Evolutionary conservation across 1,140 invertebrate genomes (phyloP).

Genomic region (Drosophila sproati): DNA sequence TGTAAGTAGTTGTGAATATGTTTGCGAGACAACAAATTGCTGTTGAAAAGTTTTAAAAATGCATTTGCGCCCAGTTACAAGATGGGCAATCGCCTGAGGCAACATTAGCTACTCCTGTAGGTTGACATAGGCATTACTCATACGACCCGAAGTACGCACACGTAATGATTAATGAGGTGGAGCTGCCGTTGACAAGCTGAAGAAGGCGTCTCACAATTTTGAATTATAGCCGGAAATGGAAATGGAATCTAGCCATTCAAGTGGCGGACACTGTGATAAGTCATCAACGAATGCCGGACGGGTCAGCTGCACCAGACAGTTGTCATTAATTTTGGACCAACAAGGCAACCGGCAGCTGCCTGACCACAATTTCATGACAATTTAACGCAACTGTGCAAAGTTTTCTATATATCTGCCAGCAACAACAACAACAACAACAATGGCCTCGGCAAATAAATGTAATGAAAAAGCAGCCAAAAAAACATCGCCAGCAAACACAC

Average conservation of each 20-base stretch:
- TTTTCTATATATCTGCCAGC: constrained; percentile 35
- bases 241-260: constrained; percentile 46
- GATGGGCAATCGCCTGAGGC: constrained; percentile 34
- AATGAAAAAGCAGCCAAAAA: constrained; percentile 40
- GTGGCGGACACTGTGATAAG: constrained; percentile 68
- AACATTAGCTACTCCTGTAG: constrained; percentile 4
- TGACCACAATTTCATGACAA: constrained; percentile 72
- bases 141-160: constrained; percentile 42
- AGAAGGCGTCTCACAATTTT: constrained; percentile 39
- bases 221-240: constrained; percentile 39
- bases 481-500: constrained; percentile 27
- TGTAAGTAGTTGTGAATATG: constrained; percentile 19
- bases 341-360: constrained; percentile 37
- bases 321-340: constrained; percentile 75
- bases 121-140: constrained; percentile 68
- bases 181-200: constrained; percentile 36
- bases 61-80: constrained; percentile 56
- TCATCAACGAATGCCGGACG: constrained; percentile 64
- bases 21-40: constrained; percentile 65
- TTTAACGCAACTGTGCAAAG: constrained; percentile 66
- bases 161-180: constrained; percentile 33
- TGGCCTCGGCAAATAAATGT: constrained; percentile 45
- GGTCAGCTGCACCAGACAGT: constrained; percentile 77
- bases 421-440: constrained; percentile 41
- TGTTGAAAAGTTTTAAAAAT: constrained; percentile 59